Percentiles rank a stretch among this genome's conserved stretches.
phyloP scores from a whole-genome alignment of 2,797 vertebrate genomes.

The Kryptolebias ocellatus region DNA sequence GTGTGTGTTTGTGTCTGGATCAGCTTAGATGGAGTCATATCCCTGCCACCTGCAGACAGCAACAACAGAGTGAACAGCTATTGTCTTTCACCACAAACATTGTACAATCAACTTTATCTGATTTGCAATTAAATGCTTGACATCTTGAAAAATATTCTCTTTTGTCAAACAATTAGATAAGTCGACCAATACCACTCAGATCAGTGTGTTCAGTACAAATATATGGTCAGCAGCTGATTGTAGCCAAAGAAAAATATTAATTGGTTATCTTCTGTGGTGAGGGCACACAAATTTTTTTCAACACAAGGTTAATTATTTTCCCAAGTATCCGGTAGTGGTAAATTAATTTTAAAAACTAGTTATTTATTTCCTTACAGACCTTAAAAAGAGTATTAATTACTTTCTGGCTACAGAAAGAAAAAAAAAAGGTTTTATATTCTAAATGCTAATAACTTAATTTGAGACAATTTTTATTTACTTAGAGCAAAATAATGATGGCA shows the following conservation, averaged over 20 bases:
- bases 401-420: neutral
- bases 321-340: neutral
- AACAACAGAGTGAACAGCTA: constrained; percentile 30
- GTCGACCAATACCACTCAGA: neutral
- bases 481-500: neutral
- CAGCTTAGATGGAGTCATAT: constrained; percentile 28
- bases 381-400: neutral
- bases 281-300: neutral
- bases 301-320: neutral
- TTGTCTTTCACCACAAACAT: constrained; percentile 9
- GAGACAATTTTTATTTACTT: neutral
- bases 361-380: neutral
- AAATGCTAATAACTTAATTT: constrained; percentile 14
- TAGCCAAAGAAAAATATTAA: neutral
- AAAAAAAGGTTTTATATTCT: neutral
- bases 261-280: neutral
- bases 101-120: neutral
- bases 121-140: neutral
- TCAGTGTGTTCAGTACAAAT: neutral
- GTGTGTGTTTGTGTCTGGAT: constrained; percentile 6
- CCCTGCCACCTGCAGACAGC: constrained; percentile 25
- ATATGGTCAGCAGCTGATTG: neutral
- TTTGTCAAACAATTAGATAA: neutral
- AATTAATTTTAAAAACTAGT: neutral
- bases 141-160: neutral